Base-by-base conservation (phyloP, 2,888 invertebrate species). In the Trachelus stipa region DNA sequence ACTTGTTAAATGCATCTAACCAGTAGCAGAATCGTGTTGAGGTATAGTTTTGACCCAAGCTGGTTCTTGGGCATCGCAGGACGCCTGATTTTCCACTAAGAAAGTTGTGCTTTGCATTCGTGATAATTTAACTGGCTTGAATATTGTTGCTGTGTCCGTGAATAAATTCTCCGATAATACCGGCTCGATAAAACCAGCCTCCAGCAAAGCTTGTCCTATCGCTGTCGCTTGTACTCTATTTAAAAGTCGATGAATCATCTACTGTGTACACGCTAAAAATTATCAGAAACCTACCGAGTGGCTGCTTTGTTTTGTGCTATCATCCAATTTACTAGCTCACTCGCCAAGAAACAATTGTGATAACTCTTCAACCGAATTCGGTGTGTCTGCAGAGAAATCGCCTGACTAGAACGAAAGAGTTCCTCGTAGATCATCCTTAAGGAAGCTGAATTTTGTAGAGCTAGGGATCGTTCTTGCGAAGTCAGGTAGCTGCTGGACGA, bases 281-380 rank as follows among this genome's bases (percentile, higher is more conserved):
- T 56, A 56, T 56, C 56, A 56, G 23, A 35, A 69, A 79, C 56
- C 83, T 90, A 96, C 96, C 96, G 94, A 0, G 95, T 95, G 76
- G 95, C 94, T 69, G 96, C 95, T 88, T 95, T 95, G 80, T 96
- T 95, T 86, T 96, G 95, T 76, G 94, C 93, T 88, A 97, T 94
- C 31, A 97, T 92, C 97, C 97, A 97, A 88, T 97, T 96, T 6
- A 97, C 94, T 15, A 97, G 91, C 87, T 97, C 96, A 79, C 94
- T 95, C 3, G 97, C 97, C 30, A 95, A 93, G 92, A 97, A 95
- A 83, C 97, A 96, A 75, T 94, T 94, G 80, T 93, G 93, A 90
- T 96, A 96, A 81, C 95, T 95, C 81, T 96, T 94, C 31, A 97
- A 92, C 34, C 96, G 94, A 87, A 96, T 95, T 80, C 96, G 92